Evolutionary conservation across 1,140 invertebrate species (phyloP).

Genomic region (Tribolium madens): DNA sequence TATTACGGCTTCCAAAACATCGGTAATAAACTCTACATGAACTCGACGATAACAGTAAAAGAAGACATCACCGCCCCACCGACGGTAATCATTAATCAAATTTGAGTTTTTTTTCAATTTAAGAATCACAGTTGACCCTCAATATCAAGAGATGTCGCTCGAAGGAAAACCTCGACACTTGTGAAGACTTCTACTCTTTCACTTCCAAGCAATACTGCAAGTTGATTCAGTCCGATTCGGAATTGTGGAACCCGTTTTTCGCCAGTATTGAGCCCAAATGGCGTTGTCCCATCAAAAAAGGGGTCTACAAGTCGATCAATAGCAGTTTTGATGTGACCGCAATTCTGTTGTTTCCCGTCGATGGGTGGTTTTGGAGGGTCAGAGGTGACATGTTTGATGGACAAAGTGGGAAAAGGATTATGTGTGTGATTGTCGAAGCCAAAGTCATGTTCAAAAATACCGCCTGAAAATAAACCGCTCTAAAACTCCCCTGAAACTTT

Average conservation of each 20-base stretch:
- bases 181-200: slow-evolving; percentile 44
- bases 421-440: slow-evolving; percentile 28
- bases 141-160: slow-evolving; percentile 32
- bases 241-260: slow-evolving; percentile 33
- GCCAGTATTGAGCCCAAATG: slow-evolving; percentile 29
- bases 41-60: slow-evolving; percentile 39
- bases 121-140: slow-evolving; percentile 2
- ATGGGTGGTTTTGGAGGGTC: slow-evolving; percentile 35
- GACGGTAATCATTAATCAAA: neutral
- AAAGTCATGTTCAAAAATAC: slow-evolving; percentile 35
- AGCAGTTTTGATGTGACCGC: slow-evolving; percentile 30
- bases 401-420: slow-evolving; percentile 19
- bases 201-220: slow-evolving; percentile 44
- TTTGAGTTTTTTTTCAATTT: neutral
- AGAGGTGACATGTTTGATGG: slow-evolving; percentile 40
- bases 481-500: slow-evolving; percentile 1
- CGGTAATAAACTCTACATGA: slow-evolving; percentile 43
- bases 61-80: slow-evolving; percentile 27
- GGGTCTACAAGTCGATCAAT: slow-evolving; percentile 32
- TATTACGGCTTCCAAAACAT: slow-evolving; percentile 10
- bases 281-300: slow-evolving; percentile 44
- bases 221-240: slow-evolving; percentile 19
- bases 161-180: slow-evolving; percentile 47
- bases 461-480: neutral
- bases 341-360: slow-evolving; percentile 25